Conservation (phyloP, 2,113 vertebrate genomes). For the Tretioscincus oriximinensis region DNA sequence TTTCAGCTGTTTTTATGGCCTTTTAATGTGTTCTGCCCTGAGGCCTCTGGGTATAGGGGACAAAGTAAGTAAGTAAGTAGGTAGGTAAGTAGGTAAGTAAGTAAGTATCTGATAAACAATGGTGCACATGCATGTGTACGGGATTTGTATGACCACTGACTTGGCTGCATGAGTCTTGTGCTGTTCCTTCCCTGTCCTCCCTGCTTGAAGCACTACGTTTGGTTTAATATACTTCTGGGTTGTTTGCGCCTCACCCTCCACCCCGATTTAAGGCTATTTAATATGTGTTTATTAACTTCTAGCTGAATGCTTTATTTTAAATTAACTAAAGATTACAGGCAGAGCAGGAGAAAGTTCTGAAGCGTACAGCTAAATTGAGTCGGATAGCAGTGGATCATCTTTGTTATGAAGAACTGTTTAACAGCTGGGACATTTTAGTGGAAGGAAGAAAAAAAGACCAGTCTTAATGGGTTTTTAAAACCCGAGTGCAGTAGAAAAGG, state of each 20-base stretch:
- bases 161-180: too few species aligned
- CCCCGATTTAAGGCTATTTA: not conserved
- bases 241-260: not conserved
- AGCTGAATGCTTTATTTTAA: conserved; percentile 17
- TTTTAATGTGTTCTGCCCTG: too few species aligned
- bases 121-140: too few species aligned
- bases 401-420: not conserved
- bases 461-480: not conserved
- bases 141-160: too few species aligned
- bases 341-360: not conserved
- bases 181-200: too few species aligned
- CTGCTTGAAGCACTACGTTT: not conserved
- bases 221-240: not conserved
- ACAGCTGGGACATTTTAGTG: not conserved
- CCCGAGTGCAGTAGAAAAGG: not conserved
- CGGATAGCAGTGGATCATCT: not conserved
- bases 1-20: too few species aligned
- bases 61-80: too few species aligned
- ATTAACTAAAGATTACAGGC: conserved; percentile 13
- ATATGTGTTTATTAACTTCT: conserved; percentile 8
- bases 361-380: not conserved
- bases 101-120: too few species aligned
- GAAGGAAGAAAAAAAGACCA: not conserved
- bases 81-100: too few species aligned
- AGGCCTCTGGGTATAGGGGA: too few species aligned